Percentiles rank a stretch among this genome's conserved stretches.
Evolutionary conservation across 2,888 invertebrate species (phyloP).

Genomic region (Entomobrya multifasciata): DNA sequence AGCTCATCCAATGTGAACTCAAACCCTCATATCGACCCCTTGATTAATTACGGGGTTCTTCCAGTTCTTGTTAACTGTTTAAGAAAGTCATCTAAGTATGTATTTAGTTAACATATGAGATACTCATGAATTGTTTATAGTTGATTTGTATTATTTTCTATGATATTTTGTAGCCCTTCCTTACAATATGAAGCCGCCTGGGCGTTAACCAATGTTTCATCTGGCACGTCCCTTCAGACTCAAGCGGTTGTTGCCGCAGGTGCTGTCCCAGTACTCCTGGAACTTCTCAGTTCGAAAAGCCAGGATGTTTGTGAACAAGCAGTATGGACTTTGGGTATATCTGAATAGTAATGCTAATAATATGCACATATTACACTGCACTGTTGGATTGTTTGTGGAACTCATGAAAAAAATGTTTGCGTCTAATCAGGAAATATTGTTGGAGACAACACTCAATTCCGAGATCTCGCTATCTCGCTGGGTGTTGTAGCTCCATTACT

Average conservation of each 20-base stretch:
- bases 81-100: conserved; percentile 75
- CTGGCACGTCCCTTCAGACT: conserved; percentile 95
- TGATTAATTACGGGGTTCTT: conserved; percentile 92
- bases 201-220: conserved; percentile 98
- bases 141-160: background rate
- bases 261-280: conserved; percentile 91
- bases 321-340: conserved; percentile 93
- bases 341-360: too few species aligned
- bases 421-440: conserved; percentile 98
- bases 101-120: background rate
- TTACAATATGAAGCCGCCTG: conserved; percentile 98
- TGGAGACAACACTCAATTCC: conserved; percentile 90
- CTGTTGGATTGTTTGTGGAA: too few species aligned
- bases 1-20: conserved; percentile 92
- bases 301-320: conserved; percentile 92
- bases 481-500: conserved; percentile 89
- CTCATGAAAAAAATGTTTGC: too few species aligned
- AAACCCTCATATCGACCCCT: conserved; percentile 93
- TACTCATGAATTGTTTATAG: background rate
- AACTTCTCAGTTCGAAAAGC: conserved; percentile 86
- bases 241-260: conserved; percentile 91
- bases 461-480: conserved; percentile 90
- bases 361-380: too few species aligned
- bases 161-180: conserved; percentile 83
- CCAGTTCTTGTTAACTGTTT: conserved; percentile 83